Conservation (phyloP, 2,888 invertebrate species). For the Drosophila cyrtoloma region DNA sequence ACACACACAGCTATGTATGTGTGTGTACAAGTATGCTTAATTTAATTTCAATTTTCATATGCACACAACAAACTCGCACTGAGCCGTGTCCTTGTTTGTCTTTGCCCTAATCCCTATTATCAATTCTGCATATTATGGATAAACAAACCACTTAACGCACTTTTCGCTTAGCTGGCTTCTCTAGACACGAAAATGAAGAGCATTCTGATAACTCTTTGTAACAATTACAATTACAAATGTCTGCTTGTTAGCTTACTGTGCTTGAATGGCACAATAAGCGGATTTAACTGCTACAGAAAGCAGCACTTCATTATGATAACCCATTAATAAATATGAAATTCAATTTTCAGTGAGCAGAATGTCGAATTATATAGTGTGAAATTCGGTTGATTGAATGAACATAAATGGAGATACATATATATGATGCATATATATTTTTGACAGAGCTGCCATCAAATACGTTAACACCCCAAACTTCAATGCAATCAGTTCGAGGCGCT, state of each 20-base stretch:
- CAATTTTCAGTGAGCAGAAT: not conserved
- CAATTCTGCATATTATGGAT: slow-evolving; percentile 29
- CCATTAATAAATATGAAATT: not conserved
- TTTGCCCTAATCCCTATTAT: slow-evolving; percentile 26
- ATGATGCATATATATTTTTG: not conserved
- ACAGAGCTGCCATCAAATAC: slow-evolving; percentile 6
- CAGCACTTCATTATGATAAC: not conserved
- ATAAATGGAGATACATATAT: slow-evolving; percentile 1
- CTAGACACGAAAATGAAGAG: not conserved
- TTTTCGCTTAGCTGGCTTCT: not conserved
- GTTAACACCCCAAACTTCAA: slow-evolving; percentile 11
- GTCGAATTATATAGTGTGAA: not conserved
- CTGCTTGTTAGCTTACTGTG: not conserved
- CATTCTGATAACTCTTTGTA: too few relatives aligned
- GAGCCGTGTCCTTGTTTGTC: slow-evolving; percentile 63
- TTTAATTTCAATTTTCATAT: slow-evolving; percentile 70
- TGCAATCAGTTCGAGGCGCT: slow-evolving; percentile 25
- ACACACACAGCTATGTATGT: slow-evolving; percentile 2
- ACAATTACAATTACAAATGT: not conserved
- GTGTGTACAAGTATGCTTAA: slow-evolving; percentile 52
- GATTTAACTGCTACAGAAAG: not conserved
- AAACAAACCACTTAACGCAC: slow-evolving; percentile 20
- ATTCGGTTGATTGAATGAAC: slow-evolving; percentile 1
- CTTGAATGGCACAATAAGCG: not conserved
- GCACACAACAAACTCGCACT: slow-evolving; percentile 54